A percentile compares a stretch with the other conserved stretches of the same genome.
Conservation (phyloP, 2,888 invertebrate species). For the Amorpha juglandis region DNA sequence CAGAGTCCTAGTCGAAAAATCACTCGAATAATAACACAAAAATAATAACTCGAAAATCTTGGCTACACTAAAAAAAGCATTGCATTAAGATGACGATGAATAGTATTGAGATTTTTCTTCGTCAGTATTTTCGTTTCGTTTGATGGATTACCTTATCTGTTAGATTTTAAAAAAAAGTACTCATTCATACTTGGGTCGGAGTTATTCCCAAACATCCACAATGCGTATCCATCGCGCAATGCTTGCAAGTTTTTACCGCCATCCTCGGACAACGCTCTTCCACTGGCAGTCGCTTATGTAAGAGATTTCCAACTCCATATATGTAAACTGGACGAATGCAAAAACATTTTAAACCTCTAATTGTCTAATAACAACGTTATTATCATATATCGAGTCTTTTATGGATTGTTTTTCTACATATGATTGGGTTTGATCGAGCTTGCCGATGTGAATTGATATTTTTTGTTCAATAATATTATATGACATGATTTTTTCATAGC, state of each 20-base stretch:
- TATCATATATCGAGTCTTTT: neutral
- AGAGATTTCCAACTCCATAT: constrained; percentile 31
- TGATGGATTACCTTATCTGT: no score
- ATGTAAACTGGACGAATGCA: constrained; percentile 20
- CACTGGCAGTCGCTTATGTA: constrained; percentile 47
- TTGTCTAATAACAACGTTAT: constrained; percentile 16
- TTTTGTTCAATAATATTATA: neutral
- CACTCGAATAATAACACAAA: no score
- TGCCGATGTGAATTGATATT: constrained; percentile 1
- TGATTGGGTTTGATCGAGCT: neutral
- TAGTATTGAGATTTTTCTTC: no score
- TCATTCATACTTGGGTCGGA: no score
- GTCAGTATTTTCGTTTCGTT: no score
- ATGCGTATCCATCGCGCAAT: constrained; percentile 43
- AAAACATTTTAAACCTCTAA: constrained; percentile 11
- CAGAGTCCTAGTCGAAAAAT: no score
- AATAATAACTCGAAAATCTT: no score
- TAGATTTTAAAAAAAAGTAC: no score
- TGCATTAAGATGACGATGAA: no score
- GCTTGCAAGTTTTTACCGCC: constrained; percentile 61
- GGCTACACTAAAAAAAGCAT: no score
- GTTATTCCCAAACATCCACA: neutral
- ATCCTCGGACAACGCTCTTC: constrained; percentile 55
- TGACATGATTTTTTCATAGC: no score
- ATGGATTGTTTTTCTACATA: constrained; percentile 2